Percentiles rank a stretch among this genome's conserved stretches.
Conservation (phyloP, 2,797 vertebrate genomes). For the Megaceryle alcyon region DNA sequence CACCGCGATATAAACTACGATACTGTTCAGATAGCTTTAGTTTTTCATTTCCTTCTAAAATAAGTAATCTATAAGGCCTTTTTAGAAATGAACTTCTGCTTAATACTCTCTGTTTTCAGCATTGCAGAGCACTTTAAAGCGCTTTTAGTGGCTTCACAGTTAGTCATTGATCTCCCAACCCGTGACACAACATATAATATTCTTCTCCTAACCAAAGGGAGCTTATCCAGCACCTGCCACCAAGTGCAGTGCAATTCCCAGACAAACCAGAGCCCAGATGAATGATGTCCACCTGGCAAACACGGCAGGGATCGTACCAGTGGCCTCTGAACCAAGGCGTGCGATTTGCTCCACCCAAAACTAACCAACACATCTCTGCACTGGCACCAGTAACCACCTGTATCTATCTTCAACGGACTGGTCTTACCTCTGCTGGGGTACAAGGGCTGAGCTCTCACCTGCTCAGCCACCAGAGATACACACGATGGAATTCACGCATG, state of each 20-base stretch:
- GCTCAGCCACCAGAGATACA: neutral
- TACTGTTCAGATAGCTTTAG: neutral
- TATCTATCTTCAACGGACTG: rapidly evolving
- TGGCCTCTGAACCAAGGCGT: rapidly evolving
- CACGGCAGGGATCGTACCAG: neutral
- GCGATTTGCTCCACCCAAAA: neutral
- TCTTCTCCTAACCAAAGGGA: neutral
- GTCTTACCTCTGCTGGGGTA: neutral
- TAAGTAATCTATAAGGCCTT: neutral
- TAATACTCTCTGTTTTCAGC: neutral
- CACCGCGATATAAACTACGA: neutral
- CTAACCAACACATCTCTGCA: neutral
- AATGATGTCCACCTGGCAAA: neutral
- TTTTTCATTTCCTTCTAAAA: constrained; percentile 35
- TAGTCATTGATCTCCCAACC: constrained; percentile 15
- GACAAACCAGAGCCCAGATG: neutral
- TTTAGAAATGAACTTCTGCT: neutral
- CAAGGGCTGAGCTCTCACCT: neutral
- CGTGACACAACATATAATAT: neutral
- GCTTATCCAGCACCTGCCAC: neutral
- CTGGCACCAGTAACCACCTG: neutral
- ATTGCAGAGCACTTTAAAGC: neutral
- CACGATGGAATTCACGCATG: neutral
- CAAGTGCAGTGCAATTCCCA: neutral
- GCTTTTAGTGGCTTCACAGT: constrained; percentile 18